Evolutionary conservation across 2,797 vertebrate genomes (phyloP), one percentile per base, ranked within the genome.

Genomic region (Enteromius fasciolatus): DNA sequence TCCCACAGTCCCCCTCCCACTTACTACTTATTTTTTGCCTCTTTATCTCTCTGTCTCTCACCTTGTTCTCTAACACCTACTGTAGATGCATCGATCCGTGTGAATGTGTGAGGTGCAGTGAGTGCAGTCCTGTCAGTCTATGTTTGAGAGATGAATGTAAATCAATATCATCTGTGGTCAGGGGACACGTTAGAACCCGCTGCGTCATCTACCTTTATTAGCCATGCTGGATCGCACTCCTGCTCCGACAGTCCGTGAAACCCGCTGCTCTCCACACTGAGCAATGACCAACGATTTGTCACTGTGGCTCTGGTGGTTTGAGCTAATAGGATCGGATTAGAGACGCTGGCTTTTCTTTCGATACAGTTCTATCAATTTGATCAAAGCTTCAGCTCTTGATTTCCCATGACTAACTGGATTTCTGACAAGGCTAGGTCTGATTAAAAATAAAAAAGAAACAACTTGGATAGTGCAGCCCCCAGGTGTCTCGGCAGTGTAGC

Each of bases 111-210:
- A 85, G 85, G 83, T 84, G 78, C 85, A 81, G 84, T 59, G 85
- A 82, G 48, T 89, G 86, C 86, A 64, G 82, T 68, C 5, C 84
- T 86, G 85, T 73, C 88, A n/a, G 68, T 54, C 77, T 36, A 66
- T 81, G 89, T 92, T 88, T 85, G 85, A 80, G 74, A 89, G 85
- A 92, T 92, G 89, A 90, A 90, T 90, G 90, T 81, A 92, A 92
- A 92, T 94, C 93, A 86, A 93, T 93, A 89, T 33, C 10, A 88
- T 78, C 84, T 75, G 81, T 48, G 64, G 86, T 68, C 80, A 72
- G 78, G 86, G 90, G 89, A 89, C 39, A 36, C 75, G 80, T 92
- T 89, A 85, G 89, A 89, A 89, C 72, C 82, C 44, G 39, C 68
- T 17, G 8, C 46, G 85, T 91, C 87, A 61, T 89, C 85, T 70